Conservation (phyloP, 1,140 invertebrate species). For the Drosophila pseudoananassae region DNA sequence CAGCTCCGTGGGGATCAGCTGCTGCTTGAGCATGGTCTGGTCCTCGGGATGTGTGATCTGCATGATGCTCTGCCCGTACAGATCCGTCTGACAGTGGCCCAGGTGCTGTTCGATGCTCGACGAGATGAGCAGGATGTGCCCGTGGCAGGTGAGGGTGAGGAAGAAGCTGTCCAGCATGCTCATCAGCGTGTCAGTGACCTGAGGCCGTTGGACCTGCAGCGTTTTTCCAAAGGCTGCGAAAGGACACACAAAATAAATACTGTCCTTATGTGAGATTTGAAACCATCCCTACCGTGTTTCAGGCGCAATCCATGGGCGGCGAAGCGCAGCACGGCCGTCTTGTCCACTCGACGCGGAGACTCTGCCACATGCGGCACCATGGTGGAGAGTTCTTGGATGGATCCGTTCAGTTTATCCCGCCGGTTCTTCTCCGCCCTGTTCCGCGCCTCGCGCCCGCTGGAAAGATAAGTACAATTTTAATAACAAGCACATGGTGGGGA, state of each 20-base stretch:
- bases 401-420: conserved; percentile 94
- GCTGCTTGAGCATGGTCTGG: conserved; percentile 88
- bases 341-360: conserved; percentile 93
- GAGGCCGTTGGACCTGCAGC: conserved; percentile 64
- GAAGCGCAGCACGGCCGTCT: conserved; percentile 94
- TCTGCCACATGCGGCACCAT: conserved; percentile 93
- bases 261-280: no score
- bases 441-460: conserved; percentile 90
- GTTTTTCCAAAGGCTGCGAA: conserved; percentile 85
- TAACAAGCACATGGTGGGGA: no score
- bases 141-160: conserved; percentile 91
- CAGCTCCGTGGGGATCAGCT: conserved; percentile 87
- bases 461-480: conserved; percentile 40
- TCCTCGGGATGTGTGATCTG: conserved; percentile 92
- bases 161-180: conserved; percentile 88
- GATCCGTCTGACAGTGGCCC: conserved; percentile 93
- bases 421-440: conserved; percentile 95
- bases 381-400: conserved; percentile 91
- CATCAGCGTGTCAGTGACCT: conserved; percentile 83
- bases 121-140: conserved; percentile 95
- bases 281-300: conserved; percentile 63
- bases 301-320: conserved; percentile 90
- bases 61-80: conserved; percentile 93
- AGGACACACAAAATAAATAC: not conserved
- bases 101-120: conserved; percentile 92